Evolutionary conservation across 1,140 invertebrate genomes (phyloP), one percentile per base, ranked within the genome.

Genomic region (Atta colombica): DNA sequence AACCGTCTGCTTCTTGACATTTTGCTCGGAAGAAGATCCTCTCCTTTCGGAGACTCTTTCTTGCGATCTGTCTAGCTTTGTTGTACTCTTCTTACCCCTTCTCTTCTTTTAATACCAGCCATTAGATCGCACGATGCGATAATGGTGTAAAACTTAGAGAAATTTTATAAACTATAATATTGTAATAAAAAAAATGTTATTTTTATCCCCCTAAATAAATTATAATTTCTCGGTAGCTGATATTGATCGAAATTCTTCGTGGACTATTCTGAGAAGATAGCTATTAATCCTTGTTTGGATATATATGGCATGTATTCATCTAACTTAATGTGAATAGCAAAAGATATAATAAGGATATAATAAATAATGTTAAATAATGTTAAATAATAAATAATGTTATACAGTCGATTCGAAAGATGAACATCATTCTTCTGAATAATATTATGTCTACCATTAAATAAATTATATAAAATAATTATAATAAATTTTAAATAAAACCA

Each of bases 1-100:
- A 92, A 93, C 91, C 90, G 91, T 89, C 90, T 89, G 86, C 87
- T 92, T 92, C 93, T 93, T 93, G 92, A 93, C 92, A 93, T 93
- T 93, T 93, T 81, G 90, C 88, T 91, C 88, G 66, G 86, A 88
- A 88, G 86, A 91, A 72, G 78, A 87, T 88, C 77, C 84, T 80
- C 89, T 88, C 49, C 75, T 75, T 72, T 87, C 71, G 45, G 74
- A 86, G 85, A 81, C 65, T 87, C 82, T 86, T 71, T 86, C 77
- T 78, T 75, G 77, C 88, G 84, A 77, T 90, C 89, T 89, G 85
- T 89, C 86, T 88, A 85, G 82, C 85, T 65, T 74, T 60, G 81
- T 85, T 77, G 72, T 61, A 63, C 68, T 80, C 39, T 58, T 45
- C 65, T 78, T 72, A 31, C 18, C 39, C n/a, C n/a, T 55, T 53